These are phyloP conservation scores for Pollenia amentaria DNA, from an alignment of 2,888 invertebrate species.

Conservation along the genomic window DNA sequence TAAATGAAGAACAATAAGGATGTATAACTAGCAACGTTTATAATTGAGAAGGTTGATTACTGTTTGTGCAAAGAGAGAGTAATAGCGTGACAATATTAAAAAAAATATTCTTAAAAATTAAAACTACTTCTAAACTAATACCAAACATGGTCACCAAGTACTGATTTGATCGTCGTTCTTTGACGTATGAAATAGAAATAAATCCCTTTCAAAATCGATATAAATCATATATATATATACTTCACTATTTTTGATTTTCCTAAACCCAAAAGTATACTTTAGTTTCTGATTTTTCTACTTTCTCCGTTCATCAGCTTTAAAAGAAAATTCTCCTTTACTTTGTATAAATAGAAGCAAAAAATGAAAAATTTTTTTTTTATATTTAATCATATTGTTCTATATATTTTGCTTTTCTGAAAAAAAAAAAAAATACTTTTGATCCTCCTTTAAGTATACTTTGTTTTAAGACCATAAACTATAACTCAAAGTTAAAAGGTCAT, in stretches of 20 bases:
- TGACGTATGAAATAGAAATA: no score
- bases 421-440: neutral
- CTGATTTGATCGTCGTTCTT: no score
- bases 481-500: slow-evolving; percentile 69
- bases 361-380: neutral
- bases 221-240: neutral
- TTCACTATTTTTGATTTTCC: neutral
- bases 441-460: neutral
- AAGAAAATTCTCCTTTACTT: neutral
- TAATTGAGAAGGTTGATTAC: no score
- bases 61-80: no score
- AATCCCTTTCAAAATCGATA: no score
- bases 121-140: no score
- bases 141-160: no score
- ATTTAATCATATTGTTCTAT: neutral
- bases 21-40: no score
- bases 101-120: no score
- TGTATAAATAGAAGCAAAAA: no score
- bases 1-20: no score
- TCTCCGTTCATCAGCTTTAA: neutral
- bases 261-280: neutral
- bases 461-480: slow-evolving; percentile 1
- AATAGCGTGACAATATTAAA: no score
- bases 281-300: neutral
- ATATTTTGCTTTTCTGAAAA: neutral